These are phyloP conservation scores for Paedocypris sp. DNA, from an alignment of 2,113 vertebrate species.

Conservation along the genomic window DNA sequence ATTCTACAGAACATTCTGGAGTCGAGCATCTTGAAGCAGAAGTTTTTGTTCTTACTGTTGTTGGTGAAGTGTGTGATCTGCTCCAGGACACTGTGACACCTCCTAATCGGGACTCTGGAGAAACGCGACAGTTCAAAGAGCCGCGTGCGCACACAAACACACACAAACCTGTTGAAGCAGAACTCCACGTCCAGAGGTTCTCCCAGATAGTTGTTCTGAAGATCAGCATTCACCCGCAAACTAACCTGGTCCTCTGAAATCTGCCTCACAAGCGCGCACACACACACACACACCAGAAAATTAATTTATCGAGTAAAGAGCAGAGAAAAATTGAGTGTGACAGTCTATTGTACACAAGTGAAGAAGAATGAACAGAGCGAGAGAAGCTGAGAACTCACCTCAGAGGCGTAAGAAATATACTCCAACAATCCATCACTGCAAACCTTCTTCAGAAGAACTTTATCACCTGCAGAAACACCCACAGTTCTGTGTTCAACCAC, in stretches of 20 bases:
- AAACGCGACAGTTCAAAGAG: neutral
- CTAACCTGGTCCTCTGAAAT: conserved; percentile 74
- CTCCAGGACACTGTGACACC: conserved; percentile 79
- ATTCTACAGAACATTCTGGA: neutral
- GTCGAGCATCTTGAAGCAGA: neutral
- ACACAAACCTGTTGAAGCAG: conserved; percentile 76
- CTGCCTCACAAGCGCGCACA: too few relatives aligned
- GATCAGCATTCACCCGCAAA: conserved; percentile 69
- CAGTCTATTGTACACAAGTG: too few relatives aligned
- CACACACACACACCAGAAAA: too few relatives aligned
- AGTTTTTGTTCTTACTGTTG: conserved; percentile 60
- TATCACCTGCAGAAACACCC: conserved; percentile 65
- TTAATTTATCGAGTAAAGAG: neutral
- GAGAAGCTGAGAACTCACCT: conserved; percentile 56
- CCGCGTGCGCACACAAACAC: neutral
- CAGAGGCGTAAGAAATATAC: conserved; percentile 62
- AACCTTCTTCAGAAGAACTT: conserved; percentile 71
- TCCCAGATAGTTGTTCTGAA: conserved; percentile 70
- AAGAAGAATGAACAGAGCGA: neutral
- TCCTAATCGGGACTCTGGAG: conserved; percentile 67
- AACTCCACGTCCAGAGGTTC: conserved; percentile 92
- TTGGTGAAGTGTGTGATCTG: conserved; percentile 64
- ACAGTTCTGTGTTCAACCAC: neutral
- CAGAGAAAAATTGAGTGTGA: too few relatives aligned
- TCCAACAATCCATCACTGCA: conserved; percentile 53